Percentiles rank a stretch among this genome's conserved stretches.
Evolutionary conservation across 1,140 invertebrate species (phyloP).

Genomic region (Drosophila auraria): DNA sequence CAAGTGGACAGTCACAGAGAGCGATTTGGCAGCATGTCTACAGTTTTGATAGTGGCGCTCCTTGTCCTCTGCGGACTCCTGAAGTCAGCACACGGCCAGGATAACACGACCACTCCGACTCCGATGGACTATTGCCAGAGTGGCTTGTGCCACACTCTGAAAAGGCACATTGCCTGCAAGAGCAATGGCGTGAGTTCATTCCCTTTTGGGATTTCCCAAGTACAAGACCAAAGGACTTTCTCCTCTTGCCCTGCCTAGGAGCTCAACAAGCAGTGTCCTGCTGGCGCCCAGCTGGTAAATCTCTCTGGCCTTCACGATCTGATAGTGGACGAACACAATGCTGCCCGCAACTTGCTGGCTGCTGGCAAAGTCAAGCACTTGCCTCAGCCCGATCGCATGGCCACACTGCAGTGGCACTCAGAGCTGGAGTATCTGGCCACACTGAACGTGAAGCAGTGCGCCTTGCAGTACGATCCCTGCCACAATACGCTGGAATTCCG

Average conservation of each 20-base stretch:
- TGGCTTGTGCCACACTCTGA: slow-evolving; percentile 33
- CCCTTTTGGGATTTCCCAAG: background rate
- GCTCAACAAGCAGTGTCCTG: slow-evolving; percentile 30
- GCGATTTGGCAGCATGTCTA: slow-evolving; percentile 17
- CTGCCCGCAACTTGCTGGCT: slow-evolving; percentile 54
- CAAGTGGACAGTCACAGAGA: slow-evolving; percentile 30
- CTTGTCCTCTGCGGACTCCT: slow-evolving; percentile 7
- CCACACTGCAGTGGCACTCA: slow-evolving; percentile 53
- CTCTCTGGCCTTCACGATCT: slow-evolving; percentile 26
- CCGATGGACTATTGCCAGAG: slow-evolving; percentile 51
- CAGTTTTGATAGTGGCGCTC: slow-evolving; percentile 1
- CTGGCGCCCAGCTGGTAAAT: slow-evolving; percentile 40
- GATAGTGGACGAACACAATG: slow-evolving; percentile 56
- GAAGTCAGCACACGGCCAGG: slow-evolving; percentile 3
- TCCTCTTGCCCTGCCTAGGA: slow-evolving; percentile 6
- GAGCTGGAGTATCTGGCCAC: slow-evolving; percentile 55
- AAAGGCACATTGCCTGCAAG: slow-evolving; percentile 63
- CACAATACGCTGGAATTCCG: slow-evolving; percentile 58
- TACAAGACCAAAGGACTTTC: background rate
- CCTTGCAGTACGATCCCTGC: slow-evolving; percentile 40
- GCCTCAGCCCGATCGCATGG: slow-evolving; percentile 58
- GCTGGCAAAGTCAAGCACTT: slow-evolving; percentile 36
- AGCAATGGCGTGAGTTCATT: slow-evolving; percentile 57
- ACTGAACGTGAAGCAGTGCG: slow-evolving; percentile 63
- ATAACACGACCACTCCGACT: background rate